These are phyloP conservation scores for Sogatella furcifera DNA, from an alignment of 1,140 invertebrate species.

Conservation along the genomic window DNA sequence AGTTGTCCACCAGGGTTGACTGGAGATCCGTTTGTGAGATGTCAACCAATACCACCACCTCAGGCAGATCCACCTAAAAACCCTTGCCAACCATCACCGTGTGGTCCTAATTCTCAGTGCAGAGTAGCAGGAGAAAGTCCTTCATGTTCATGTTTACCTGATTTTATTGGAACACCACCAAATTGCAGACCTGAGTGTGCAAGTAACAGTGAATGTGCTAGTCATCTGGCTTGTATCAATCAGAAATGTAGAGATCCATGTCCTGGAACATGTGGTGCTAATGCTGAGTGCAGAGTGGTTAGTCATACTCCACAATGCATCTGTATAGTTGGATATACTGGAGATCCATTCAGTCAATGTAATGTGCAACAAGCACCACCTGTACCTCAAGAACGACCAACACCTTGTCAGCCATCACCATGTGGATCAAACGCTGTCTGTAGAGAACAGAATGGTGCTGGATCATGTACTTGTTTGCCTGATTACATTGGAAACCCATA, in stretches of 20 bases:
- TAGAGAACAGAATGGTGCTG: constrained; percentile 48
- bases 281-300: constrained; percentile 36
- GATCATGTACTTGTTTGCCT: constrained; percentile 56
- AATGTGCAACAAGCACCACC: constrained; percentile 26
- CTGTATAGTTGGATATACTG: constrained; percentile 33
- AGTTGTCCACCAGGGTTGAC: constrained; percentile 44
- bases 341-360: constrained; percentile 30
- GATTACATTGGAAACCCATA: constrained; percentile 66
- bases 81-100: constrained; percentile 28
- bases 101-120: constrained; percentile 37
- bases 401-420: constrained; percentile 57
- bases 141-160: constrained; percentile 34
- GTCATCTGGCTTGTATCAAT: constrained; percentile 32
- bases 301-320: constrained; percentile 36
- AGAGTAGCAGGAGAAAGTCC: constrained; percentile 26
- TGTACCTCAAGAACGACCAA: constrained; percentile 34
- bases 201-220: constrained; percentile 34
- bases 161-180: constrained; percentile 31
- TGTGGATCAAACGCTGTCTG: constrained; percentile 66
- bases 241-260: constrained; percentile 35
- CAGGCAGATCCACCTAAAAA: constrained; percentile 25
- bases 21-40: constrained; percentile 54
- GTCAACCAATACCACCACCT: constrained; percentile 39
- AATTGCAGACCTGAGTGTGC: constrained; percentile 29
- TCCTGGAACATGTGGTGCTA: constrained; percentile 32